phyloP scores from a whole-genome alignment of 2,797 vertebrate genomes.

The Garrulus glandarius region DNA sequence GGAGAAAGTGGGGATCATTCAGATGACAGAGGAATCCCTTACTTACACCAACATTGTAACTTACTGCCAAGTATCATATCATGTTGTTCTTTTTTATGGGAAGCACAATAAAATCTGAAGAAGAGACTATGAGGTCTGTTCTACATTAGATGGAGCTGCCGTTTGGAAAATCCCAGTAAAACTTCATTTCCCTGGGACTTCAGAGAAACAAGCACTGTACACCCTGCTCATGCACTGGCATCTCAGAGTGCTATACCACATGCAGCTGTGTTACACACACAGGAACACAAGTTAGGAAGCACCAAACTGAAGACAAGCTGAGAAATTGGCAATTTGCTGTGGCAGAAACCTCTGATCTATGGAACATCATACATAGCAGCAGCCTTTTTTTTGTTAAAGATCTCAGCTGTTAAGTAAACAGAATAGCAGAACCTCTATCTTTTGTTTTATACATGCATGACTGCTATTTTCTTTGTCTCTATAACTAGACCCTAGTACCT shows the following conservation, averaged over 20 bases:
- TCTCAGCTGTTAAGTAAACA: neutral
- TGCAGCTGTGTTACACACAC: neutral
- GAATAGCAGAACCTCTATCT: neutral
- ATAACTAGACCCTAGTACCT: neutral
- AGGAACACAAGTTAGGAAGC: neutral
- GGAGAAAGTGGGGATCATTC: neutral
- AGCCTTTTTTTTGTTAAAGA: neutral
- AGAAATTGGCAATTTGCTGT: neutral
- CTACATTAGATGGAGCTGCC: neutral
- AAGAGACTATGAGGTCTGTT: neutral
- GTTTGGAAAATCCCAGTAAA: neutral
- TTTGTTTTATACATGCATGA: neutral
- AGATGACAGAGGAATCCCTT: neutral
- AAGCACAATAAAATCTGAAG: neutral
- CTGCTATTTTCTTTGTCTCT: neutral
- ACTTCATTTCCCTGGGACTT: neutral
- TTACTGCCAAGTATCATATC: neutral
- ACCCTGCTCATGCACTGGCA: neutral
- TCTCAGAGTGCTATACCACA: accelerated
- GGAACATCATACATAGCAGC: neutral
- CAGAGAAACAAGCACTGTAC: neutral
- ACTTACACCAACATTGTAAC: neutral
- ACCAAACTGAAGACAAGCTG: neutral
- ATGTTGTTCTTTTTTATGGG: neutral
- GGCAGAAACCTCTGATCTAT: neutral